Evolutionary conservation across 2,888 invertebrate species (phyloP).

Genomic region (Drosophila antonietae): DNA sequence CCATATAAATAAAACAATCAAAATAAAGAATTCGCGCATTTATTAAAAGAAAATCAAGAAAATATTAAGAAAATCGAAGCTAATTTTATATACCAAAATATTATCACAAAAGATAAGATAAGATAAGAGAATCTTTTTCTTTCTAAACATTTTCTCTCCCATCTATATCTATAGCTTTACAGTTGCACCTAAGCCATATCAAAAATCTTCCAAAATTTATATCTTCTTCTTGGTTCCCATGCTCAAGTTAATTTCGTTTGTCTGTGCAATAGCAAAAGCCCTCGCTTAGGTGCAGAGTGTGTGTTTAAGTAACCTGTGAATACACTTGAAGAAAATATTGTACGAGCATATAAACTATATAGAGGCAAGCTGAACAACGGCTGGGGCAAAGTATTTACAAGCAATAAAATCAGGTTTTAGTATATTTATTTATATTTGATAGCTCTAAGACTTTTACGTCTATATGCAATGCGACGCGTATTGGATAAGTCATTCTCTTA

Average conservation of each 20-base stretch:
- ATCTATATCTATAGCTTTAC: too few species aligned
- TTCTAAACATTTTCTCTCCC: too few species aligned
- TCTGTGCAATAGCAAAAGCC: slow-evolving; percentile 44
- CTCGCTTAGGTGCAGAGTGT: slow-evolving; percentile 2
- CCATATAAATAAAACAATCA: too few species aligned
- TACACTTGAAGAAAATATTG: background rate
- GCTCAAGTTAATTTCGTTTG: background rate
- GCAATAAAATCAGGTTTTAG: background rate
- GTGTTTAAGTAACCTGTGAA: slow-evolving; percentile 10
- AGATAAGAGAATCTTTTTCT: too few species aligned
- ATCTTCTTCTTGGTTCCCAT: background rate
- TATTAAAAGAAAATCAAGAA: too few species aligned
- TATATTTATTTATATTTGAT: background rate
- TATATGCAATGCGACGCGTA: background rate
- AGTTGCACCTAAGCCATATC: background rate
- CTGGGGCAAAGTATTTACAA: background rate
- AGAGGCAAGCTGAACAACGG: background rate
- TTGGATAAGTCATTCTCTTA: background rate
- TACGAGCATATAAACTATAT: background rate
- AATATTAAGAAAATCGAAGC: too few species aligned
- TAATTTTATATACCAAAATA: too few species aligned
- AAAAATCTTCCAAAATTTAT: background rate
- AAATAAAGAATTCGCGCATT: too few species aligned
- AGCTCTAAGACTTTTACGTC: background rate
- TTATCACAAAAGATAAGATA: too few species aligned